phyloP scores from a whole-genome alignment of 2,113 vertebrate species.

The Pseudopodoces humilis region DNA sequence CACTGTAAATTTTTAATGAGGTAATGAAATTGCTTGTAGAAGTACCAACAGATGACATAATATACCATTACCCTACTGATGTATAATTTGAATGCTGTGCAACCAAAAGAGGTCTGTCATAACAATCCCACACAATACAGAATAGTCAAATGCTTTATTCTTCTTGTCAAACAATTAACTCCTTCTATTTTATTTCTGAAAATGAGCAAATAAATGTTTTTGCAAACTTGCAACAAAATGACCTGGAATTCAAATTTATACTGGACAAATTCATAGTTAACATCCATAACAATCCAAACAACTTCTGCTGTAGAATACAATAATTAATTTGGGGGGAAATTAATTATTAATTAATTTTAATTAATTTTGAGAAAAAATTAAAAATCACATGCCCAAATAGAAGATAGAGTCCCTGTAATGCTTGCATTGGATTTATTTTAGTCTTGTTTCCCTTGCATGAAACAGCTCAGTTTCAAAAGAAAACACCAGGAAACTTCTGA shows the following conservation, averaged over 20 bases:
- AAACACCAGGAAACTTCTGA: neutral
- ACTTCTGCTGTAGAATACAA: neutral
- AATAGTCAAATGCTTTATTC: neutral
- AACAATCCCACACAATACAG: neutral
- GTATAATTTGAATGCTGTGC: neutral
- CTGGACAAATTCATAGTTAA: neutral
- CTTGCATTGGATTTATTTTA: neutral
- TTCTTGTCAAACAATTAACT: conserved; percentile 26
- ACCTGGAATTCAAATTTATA: neutral
- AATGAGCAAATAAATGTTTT: neutral
- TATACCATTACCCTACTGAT: neutral
- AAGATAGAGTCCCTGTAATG: neutral
- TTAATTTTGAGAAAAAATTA: neutral
- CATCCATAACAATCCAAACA: neutral
- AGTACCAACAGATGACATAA: neutral
- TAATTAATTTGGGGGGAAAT: neutral
- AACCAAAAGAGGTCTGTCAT: conserved; percentile 24
- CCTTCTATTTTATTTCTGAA: neutral
- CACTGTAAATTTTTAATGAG: neutral
- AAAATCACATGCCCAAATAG: neutral
- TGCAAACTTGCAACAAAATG: neutral
- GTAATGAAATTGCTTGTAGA: neutral
- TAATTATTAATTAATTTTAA: no score
- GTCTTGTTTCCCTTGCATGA: neutral
- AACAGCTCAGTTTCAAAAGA: neutral